Base-by-base conservation (phyloP, 2,888 invertebrate genomes). In the Germaria angustata region DNA sequence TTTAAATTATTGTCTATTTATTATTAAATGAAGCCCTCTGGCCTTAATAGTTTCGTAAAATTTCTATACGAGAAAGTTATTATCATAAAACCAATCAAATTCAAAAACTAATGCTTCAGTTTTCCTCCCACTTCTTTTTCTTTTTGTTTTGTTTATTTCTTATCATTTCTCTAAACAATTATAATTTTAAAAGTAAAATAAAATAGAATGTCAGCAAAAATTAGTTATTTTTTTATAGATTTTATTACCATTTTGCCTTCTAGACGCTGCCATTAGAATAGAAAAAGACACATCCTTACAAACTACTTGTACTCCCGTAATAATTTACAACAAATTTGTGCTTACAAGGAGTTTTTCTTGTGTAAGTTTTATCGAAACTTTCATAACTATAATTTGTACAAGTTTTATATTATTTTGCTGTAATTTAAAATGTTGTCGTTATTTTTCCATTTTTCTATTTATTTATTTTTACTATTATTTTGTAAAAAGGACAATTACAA, bases 341-440 rank as follows among this genome's bases (percentile, higher is more conserved):
- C 46, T 75, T 36, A 65, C 22, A 57, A 66, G 55, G 65, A 63
- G 59, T 65, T 73, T 49, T 57, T 46, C 36, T 49, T 65, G 2
- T 20, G 7, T 15, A 41, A 61, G 24, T 69, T 69, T 69, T 71
- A 78, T 61, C 69, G 41, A 53, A 78, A 78, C 69, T 78, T 78
- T 78, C 69, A 71, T 71, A 71, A 78, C 78, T 63, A 71, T 63
- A 78, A 78, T 71, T 78, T 78, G 61, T 55, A 63, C 61, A 71
- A 78, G 78, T 78, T 78, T 78, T 69, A 55, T 77, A 66, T 75
- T 72, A 73, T 66, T 79, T 76, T 68, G 28, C 20, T 65, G 49
- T 72, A 72, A 79, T 73, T 80, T 66, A 66, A 59, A 73, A 44
- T 59, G 49, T 80, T 61, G 77, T 77, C 17, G 44, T 77, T 61